Evolutionary conservation across 2,888 invertebrate species (phyloP).

Genomic region (Brachyptera putata): DNA sequence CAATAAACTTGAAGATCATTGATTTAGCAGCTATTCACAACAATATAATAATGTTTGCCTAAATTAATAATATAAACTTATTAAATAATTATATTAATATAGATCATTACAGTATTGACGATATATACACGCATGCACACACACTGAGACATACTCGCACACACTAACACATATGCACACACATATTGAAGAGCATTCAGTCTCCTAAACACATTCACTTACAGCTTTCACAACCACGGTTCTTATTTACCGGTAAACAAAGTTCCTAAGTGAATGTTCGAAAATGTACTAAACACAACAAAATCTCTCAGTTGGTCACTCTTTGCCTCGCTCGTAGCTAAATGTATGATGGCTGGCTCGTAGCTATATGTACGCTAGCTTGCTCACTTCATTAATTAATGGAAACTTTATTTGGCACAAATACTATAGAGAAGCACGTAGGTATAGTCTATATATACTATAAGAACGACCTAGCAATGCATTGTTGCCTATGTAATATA

Average conservation of each 20-base stretch:
- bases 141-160: background rate
- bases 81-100: slow-evolving; percentile 14
- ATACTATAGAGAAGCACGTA: slow-evolving; percentile 1
- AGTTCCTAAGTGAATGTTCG: no score
- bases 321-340: no score
- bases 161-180: background rate
- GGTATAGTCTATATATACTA: no score
- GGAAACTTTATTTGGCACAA: slow-evolving; percentile 11
- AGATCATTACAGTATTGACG: background rate
- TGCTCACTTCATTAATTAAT: background rate
- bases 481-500: no score
- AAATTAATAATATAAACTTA: slow-evolving; percentile 6
- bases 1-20: background rate
- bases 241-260: background rate
- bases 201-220: background rate
- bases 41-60: background rate
- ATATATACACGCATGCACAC: background rate
- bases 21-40: slow-evolving; percentile 1
- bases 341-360: background rate
- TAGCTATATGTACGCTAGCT: background rate
- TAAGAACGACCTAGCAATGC: no score
- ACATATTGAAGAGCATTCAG: slow-evolving; percentile 4
- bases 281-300: no score
- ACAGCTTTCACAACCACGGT: slow-evolving; percentile 5
- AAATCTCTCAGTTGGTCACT: no score